phyloP scores from a whole-genome alignment of 2,888 invertebrate genomes.

The Apoda limacodes region DNA sequence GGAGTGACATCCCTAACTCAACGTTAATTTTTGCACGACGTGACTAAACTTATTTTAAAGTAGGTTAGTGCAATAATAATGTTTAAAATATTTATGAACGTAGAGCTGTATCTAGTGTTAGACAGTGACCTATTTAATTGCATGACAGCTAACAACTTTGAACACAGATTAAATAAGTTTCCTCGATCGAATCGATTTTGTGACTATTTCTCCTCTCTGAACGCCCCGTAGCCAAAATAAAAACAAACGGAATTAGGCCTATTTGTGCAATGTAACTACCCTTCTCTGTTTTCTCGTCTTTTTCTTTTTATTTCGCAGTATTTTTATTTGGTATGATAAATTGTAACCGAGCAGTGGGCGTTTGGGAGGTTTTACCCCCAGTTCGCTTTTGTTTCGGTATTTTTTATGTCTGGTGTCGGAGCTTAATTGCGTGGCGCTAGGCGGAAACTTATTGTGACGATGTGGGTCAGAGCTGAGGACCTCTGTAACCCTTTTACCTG shows the following conservation, averaged over 20 bases:
- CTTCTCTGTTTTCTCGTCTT: constrained; percentile 54
- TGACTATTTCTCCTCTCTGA: constrained; percentile 32
- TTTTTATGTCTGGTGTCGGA: constrained; percentile 64
- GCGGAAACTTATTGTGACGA: constrained; percentile 57
- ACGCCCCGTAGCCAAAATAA: too few species aligned
- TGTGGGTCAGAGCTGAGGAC: constrained; percentile 53
- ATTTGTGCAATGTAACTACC: constrained; percentile 42
- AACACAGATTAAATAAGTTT: too few species aligned
- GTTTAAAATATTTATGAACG: too few species aligned
- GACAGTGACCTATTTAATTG: too few species aligned
- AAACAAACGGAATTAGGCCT: constrained; percentile 47
- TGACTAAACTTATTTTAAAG: too few species aligned
- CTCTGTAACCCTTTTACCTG: constrained; percentile 49
- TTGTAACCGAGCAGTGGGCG: constrained; percentile 55
- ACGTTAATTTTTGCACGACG: too few species aligned
- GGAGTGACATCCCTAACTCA: too few species aligned
- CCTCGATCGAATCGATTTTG: constrained; percentile 43
- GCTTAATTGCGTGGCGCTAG: constrained; percentile 62
- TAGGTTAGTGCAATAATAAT: too few species aligned
- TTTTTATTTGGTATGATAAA: constrained; percentile 70
- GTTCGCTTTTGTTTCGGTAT: constrained; percentile 65
- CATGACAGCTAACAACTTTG: too few species aligned
- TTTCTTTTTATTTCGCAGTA: constrained; percentile 66
- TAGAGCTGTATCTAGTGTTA: too few species aligned
- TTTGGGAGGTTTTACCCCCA: constrained; percentile 28